Conservation (phyloP, 2,113 vertebrate genomes). For the Vulpes ferrilata region DNA sequence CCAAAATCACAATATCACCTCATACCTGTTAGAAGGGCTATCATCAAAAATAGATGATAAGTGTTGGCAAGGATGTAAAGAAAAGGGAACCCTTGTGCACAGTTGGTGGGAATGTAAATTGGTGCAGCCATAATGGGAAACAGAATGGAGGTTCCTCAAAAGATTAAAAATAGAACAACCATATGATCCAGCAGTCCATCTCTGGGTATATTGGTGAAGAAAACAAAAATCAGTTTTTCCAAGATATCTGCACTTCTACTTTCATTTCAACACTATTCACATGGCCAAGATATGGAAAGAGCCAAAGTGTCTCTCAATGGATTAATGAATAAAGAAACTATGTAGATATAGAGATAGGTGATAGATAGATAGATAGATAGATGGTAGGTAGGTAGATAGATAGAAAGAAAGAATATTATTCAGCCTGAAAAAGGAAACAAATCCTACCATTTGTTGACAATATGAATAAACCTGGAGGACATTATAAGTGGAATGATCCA, state of each 20-base stretch:
- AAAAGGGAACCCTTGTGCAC: background rate
- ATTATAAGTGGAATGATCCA: background rate
- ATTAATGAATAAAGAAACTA: background rate
- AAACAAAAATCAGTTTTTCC: background rate
- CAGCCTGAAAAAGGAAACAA: background rate
- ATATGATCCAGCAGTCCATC: background rate
- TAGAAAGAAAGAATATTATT: background rate
- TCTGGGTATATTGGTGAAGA: background rate
- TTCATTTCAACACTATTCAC: background rate
- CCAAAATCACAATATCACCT: background rate
- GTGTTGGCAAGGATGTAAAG: background rate
- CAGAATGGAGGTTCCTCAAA: background rate
- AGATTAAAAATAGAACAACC: background rate
- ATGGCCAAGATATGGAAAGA: background rate
- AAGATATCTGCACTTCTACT: background rate
- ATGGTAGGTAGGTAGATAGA: too few species aligned
- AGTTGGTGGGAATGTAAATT: background rate
- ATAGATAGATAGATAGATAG: background rate
- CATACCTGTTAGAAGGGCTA: background rate
- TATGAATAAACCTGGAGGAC: background rate
- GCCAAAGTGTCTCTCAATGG: background rate
- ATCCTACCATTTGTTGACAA: background rate
- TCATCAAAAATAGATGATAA: background rate
- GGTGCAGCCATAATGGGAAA: background rate
- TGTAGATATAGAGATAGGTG: background rate